Conservation (phyloP, 2,113 vertebrate genomes). For the Dolichallabes microphthalmus region DNA sequence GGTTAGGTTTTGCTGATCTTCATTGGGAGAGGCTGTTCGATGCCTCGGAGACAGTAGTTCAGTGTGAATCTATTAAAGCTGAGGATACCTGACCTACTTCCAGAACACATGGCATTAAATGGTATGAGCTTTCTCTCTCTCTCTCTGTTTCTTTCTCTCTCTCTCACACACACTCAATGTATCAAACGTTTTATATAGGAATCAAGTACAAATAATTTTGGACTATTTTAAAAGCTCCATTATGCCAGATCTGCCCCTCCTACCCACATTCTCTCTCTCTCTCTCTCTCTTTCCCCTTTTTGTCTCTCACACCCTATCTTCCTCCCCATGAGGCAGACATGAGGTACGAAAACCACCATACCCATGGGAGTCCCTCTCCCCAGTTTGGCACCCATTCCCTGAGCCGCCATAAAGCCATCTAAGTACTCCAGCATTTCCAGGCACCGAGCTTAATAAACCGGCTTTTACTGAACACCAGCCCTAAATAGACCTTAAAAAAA, state of each 20-base stretch:
- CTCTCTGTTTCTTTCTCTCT: neutral
- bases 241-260: conserved; percentile 14
- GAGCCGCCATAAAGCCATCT: neutral
- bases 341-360: neutral
- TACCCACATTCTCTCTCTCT: neutral
- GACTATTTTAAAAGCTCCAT: conserved; percentile 28
- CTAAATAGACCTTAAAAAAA: conserved; percentile 41
- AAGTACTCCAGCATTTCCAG: conserved; percentile 2
- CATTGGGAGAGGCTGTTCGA: conserved; percentile 23
- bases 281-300: neutral
- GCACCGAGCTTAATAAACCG: conserved; percentile 24
- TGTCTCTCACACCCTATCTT: neutral
- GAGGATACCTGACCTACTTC: conserved; percentile 54
- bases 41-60: conserved; percentile 38
- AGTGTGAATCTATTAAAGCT: conserved; percentile 53
- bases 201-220: conserved; percentile 31
- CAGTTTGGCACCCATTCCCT: conserved; percentile 36
- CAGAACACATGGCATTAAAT: conserved; percentile 36
- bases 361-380: conserved; percentile 28
- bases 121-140: neutral
- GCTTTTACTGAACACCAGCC: conserved; percentile 35
- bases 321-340: neutral
- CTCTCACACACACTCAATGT: neutral
- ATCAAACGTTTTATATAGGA: conserved; percentile 10
- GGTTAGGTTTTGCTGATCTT: conserved; percentile 34